A percentile compares a stretch with the other conserved stretches of the same genome.
These are phyloP conservation scores for Scaptomyza graminum DNA, from an alignment of 1,140 invertebrate species.

Conservation along the genomic window DNA sequence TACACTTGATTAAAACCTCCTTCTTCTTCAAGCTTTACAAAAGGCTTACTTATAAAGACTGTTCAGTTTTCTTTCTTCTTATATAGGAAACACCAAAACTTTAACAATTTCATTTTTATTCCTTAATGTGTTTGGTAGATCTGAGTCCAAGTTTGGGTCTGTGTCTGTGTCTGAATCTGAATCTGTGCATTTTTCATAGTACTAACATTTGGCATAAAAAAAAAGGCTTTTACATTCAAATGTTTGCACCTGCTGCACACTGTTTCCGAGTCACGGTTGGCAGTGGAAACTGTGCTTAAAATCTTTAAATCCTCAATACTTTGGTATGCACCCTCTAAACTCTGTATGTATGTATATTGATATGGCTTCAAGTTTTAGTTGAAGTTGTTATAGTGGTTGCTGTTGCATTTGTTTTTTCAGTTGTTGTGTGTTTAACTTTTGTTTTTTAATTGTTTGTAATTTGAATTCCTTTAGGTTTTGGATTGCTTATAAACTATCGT, in stretches of 20 bases:
- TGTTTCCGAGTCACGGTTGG: neutral
- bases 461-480: slow-evolving; percentile 16
- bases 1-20: slow-evolving; percentile 50
- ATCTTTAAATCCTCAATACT: neutral
- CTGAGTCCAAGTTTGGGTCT: slow-evolving; percentile 1
- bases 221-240: neutral
- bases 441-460: neutral
- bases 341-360: slow-evolving; percentile 24
- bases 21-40: slow-evolving; percentile 12
- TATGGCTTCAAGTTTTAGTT: slow-evolving; percentile 25
- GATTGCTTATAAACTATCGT: slow-evolving; percentile 42
- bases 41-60: slow-evolving; percentile 13
- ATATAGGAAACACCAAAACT: slow-evolving; percentile 30
- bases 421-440: slow-evolving; percentile 9
- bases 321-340: neutral
- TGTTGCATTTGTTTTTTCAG: neutral
- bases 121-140: slow-evolving; percentile 6
- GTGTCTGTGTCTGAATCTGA: slow-evolving; percentile 9
- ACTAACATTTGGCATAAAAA: too few species aligned
- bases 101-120: slow-evolving; percentile 39
- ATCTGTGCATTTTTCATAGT: neutral
- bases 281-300: neutral
- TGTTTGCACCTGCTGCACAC: neutral
- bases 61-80: neutral
- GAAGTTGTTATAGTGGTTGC: slow-evolving; percentile 10